Conservation (phyloP, 2,888 invertebrate genomes). For the Conchocele bisecta region DNA sequence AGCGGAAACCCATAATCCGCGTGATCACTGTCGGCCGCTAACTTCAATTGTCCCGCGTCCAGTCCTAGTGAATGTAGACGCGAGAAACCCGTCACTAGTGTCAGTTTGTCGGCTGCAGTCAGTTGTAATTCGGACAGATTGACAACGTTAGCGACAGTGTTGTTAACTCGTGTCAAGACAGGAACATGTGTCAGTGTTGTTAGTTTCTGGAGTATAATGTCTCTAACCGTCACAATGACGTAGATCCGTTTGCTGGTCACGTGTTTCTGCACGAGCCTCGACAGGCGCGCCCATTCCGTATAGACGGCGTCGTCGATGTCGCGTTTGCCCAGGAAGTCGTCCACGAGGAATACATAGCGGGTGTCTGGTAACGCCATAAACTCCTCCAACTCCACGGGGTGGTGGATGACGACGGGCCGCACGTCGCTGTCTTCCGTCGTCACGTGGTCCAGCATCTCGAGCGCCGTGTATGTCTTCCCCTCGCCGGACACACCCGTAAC, state of each 20-base stretch:
- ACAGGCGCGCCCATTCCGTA: slow-evolving; percentile 13
- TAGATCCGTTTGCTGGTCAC: slow-evolving; percentile 17
- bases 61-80: too few relatives aligned
- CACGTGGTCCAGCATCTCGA: slow-evolving; percentile 19
- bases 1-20: slow-evolving; percentile 11
- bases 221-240: slow-evolving; percentile 40
- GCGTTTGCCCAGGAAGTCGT: slow-evolving; percentile 38
- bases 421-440: slow-evolving; percentile 7
- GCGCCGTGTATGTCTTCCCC: slow-evolving; percentile 47
- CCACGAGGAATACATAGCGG: slow-evolving; percentile 29
- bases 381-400: slow-evolving; percentile 14
- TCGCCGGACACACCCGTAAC: slow-evolving; percentile 35
- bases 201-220: background rate
- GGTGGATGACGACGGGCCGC: slow-evolving; percentile 19
- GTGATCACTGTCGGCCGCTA: background rate
- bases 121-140: too few relatives aligned
- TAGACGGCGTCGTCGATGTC: background rate
- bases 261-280: slow-evolving; percentile 2
- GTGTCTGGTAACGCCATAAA: too few relatives aligned
- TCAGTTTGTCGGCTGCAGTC: too few relatives aligned
- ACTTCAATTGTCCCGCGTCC: background rate
- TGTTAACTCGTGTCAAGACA: too few relatives aligned
- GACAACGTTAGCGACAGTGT: too few relatives aligned
- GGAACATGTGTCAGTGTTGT: background rate
- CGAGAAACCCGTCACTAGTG: too few relatives aligned